Evolutionary conservation across 1,140 invertebrate species (phyloP), one percentile per base, ranked within the genome.

Genomic region (Lepidurus apus): DNA sequence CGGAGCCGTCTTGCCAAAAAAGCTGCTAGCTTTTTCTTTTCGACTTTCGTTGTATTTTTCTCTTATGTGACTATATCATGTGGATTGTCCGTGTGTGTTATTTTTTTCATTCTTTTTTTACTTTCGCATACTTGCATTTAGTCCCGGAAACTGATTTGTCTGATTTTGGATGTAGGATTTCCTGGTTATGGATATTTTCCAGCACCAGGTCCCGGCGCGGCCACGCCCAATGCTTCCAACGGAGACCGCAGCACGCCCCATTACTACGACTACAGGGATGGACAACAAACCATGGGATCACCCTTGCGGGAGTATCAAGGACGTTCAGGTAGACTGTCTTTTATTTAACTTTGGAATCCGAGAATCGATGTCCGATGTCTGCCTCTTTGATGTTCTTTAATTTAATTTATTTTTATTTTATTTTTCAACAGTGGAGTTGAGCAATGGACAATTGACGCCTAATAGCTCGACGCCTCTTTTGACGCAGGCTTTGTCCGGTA

Each of bases 161-260:
- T 65, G 17, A 65, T 17, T 65, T 65, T 65, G 53, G 21, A 65
- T 65, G 53, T 65, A 65, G 53, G 53, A 65, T 65, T 65, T 65
- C 53, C 53, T 65, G 53, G 53, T 65, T 65, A 65, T 65, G 53
- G 53, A 65, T 65, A 65, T 65, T 65, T 65, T 21, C 53, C 53
- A 21, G 53, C 53, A 65, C 53, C 53, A n/a, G 53, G 17, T 65
- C 53, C 53, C 13, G 53, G 53, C 17, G 53, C 53, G 53, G 53
- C 53, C 53, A 65, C 53, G 53, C 53, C 53, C 53, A 65, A 65
- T 65, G 53, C 53, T 65, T 65, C 53, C 9, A 65, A 21, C 13
- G 53, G 53, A 21, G 53, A 65, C 53, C 53, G 53, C 21, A 65
- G 21, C 21, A 65, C 53, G 8, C 53, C 53, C n/a, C 53, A 65